phyloP scores from a whole-genome alignment of 1,140 invertebrate genomes.

The Hyposmocoma kahamanoa region DNA sequence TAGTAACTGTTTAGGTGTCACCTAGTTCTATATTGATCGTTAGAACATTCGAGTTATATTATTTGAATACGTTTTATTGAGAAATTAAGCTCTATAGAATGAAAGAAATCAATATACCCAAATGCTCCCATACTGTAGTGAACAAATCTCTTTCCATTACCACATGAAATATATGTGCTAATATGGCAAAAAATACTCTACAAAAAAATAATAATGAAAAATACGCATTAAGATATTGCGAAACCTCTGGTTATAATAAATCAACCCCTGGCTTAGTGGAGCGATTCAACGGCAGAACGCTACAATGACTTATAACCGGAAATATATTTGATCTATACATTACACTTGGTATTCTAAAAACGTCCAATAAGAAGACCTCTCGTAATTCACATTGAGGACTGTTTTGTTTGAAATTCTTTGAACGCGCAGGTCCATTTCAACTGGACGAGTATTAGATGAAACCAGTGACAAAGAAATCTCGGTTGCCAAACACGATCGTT shows the following conservation, averaged over 20 bases:
- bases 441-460: constrained; percentile 26
- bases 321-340: constrained; percentile 53
- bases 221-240: neutral
- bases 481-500: constrained; percentile 6
- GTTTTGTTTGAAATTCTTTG: neutral
- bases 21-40: too few relatives aligned
- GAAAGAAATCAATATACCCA: too few relatives aligned
- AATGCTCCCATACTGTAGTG: too few relatives aligned
- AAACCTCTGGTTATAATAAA: constrained; percentile 29
- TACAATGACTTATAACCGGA: constrained; percentile 60
- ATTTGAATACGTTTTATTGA: too few relatives aligned
- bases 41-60: too few relatives aligned
- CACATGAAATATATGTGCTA: too few relatives aligned
- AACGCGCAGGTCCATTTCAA: constrained; percentile 1
- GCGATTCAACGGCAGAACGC: constrained; percentile 45
- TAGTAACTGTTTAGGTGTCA: too few relatives aligned
- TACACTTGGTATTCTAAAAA: neutral
- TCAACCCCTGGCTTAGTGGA: constrained; percentile 41
- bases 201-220: constrained; percentile 3
- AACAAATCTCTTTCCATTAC: too few relatives aligned
- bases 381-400: neutral
- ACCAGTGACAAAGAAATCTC: constrained; percentile 23
- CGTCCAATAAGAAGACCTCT: neutral
- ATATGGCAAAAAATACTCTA: too few relatives aligned
- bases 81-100: too few relatives aligned